Base-by-base conservation (phyloP, 2,797 vertebrate genomes). In the Acipenser transmontanus region DNA sequence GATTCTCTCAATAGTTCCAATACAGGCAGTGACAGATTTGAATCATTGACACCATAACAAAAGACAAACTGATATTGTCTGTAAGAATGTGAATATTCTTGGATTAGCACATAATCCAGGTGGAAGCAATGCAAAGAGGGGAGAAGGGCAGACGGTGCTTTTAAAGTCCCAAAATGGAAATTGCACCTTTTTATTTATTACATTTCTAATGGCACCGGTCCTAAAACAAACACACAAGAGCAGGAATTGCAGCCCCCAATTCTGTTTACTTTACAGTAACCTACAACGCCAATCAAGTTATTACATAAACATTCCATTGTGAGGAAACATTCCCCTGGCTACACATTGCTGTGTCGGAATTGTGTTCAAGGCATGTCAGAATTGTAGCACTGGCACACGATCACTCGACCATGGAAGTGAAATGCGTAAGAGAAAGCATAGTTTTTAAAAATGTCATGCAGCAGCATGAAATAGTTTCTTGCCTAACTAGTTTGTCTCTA, bases 211-310 rank as follows among this genome's bases (percentile, higher is more conserved):
- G 1, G 14, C 54, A 57, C 14, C 4, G 34, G 10, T 57, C 54
- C 14, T 57, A 57, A 57, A 57, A 57, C 11, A 57, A 57, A 57
- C 54, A 7, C 4, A 11, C 7, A 1, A n/a, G 54, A 11, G 11
- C 12, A 57, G 12, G 9, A 11, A 13, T 57, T 0, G 7, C 11
- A n/a, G 2, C 54, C 4, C 14, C 54, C 12, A n/a, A 57, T 57
- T 57, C 11, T 57, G 54, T 57, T 57, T 57, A 57, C 9, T 57
- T 57, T 57, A n/a, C 12, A 57, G 7, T n/a, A 57, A 57, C 54
- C 12, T 11, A 13, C 14, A 13, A 13, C 7, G 54, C 2, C 9
- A 52, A 52, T 52, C 8, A 12, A 52, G 6, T 3, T 52, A 52
- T 52, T 52, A 52, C 5, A 52, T 52, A 52, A 52, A 52, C 51